Evolutionary conservation across 2,113 vertebrate genomes (phyloP), one percentile per base, ranked within the genome.

Genomic region (Psilopogon haemacephalus): DNA sequence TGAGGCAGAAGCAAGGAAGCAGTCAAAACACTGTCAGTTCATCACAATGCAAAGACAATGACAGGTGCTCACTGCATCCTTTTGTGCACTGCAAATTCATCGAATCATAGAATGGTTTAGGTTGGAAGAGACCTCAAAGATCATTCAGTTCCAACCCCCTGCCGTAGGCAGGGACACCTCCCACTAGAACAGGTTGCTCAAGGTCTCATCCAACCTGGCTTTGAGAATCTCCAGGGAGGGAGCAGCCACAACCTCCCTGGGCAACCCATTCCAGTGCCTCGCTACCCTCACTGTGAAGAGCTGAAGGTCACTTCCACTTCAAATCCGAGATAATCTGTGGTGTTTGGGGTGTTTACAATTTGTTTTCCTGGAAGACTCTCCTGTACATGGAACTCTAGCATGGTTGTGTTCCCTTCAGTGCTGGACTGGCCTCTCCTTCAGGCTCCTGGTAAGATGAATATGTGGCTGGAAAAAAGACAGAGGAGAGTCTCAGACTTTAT

Each of bases 381-480:
- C 63, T 86, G 17, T 32, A 27, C 20, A 1, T n/a, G 40, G 71
- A 80, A 60, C n/a, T 52, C 33, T 21, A 78, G 12, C 1, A 1
- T 90, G 55, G 26, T 82, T 74, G 8, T 0, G 2, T 84, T 93
- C 84, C 46, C 55, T 70, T 73, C 5, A 1, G 26, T 76, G 21
- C 33, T 82, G 55, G 37, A 55, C 64, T 88, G 60, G 60, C 87
- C 71, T 89, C 37, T 94, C 20, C 68, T 87, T 26, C 42, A 84
- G 52, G 63, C 88, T 95, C 65, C 79, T 77, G 64, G 80, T 78
- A 93, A 89, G 69, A 93, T 38, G 85, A 92, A 82, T 74, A 38
- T 67, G 35, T 83, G n/a, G 26, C 87, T 95, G 91, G 87, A 91
- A 95, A 95, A 94, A 85, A 74, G 75, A 93, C 88, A 48, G 15